Evolutionary conservation across 2,888 invertebrate genomes (phyloP).

Genomic region (Labia minor): DNA sequence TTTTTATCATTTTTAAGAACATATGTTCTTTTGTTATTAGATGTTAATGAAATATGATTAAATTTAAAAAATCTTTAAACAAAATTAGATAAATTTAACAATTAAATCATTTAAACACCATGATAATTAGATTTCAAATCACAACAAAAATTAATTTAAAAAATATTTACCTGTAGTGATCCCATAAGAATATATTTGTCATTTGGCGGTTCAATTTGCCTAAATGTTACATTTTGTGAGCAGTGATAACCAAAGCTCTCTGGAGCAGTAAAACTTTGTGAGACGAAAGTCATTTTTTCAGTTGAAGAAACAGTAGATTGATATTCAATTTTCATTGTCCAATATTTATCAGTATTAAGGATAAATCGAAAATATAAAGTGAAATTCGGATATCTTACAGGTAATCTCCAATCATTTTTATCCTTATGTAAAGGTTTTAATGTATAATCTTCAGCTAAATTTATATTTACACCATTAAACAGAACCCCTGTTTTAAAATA

Average conservation of each 20-base stretch:
- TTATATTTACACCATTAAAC: neutral
- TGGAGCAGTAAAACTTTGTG: constrained; percentile 28
- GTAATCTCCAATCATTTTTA: neutral
- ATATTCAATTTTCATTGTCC: constrained; percentile 20
- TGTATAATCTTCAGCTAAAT: neutral
- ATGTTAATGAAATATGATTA: no score
- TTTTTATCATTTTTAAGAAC: no score
- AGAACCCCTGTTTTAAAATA: neutral
- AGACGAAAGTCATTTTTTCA: neutral
- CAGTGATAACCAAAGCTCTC: constrained; percentile 30
- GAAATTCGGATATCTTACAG: neutral
- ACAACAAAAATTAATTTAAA: no score
- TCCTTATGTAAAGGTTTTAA: neutral
- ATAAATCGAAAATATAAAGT: neutral
- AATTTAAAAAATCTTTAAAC: no score
- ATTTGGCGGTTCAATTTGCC: no score
- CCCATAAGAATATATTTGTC: no score
- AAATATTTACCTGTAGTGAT: no score
- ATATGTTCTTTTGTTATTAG: no score
- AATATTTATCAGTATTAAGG: constrained; percentile 23
- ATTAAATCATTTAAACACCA: no score
- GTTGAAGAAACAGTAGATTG: neutral
- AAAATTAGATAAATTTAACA: no score
- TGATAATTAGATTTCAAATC: no score
- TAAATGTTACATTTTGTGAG: constrained; percentile 21